These are phyloP conservation scores for Hylaeus anthracinus DNA, from an alignment of 1,140 invertebrate species.

Conservation along the genomic window DNA sequence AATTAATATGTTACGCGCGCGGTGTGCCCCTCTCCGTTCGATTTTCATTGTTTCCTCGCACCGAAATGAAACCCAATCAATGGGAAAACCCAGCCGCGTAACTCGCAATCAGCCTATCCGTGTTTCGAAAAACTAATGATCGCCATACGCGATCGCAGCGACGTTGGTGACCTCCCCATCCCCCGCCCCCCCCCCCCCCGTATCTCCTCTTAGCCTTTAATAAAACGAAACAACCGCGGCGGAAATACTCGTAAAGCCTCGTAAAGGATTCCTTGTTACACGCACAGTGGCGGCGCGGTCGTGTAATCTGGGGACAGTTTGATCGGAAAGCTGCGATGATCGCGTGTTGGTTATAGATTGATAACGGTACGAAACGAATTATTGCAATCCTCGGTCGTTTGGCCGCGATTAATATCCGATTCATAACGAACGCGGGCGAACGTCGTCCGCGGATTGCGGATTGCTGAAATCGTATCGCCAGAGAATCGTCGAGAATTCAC, in stretches of 20 bases:
- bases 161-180: too few relatives aligned
- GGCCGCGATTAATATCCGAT: constrained; percentile 44
- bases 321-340: background rate
- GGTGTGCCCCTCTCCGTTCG: too few relatives aligned
- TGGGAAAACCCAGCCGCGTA: background rate
- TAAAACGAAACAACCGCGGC: constrained; percentile 24
- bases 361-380: constrained; percentile 39
- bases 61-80: background rate
- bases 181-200: too few relatives aligned
- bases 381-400: constrained; percentile 34
- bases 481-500: background rate
- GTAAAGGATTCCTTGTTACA: background rate
- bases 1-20: too few relatives aligned
- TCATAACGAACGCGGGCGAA: constrained; percentile 13
- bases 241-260: constrained; percentile 5
- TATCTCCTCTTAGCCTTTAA: constrained; percentile 22
- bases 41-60: too few relatives aligned
- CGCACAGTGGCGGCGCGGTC: background rate
- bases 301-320: constrained; percentile 7
- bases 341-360: constrained; percentile 33
- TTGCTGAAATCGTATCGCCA: constrained; percentile 24
- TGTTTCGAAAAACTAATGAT: background rate
- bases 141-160: background rate
- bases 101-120: background rate
- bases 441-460: constrained; percentile 12